Evolutionary conservation across 2,113 vertebrate genomes (phyloP).

Genomic region (Chaenogobius annularis): DNA sequence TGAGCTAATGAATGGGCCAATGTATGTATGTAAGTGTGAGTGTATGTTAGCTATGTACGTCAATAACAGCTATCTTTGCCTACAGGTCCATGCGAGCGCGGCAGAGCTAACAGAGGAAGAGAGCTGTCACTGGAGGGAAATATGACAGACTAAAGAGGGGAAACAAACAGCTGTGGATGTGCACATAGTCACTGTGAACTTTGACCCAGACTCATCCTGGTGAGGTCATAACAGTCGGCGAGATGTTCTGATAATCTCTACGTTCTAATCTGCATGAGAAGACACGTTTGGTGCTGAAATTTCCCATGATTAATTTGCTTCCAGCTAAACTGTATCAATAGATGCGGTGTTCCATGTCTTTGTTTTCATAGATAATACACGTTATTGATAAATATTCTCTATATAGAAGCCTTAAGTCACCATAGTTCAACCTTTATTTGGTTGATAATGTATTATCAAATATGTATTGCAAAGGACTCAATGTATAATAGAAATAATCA

Average conservation of each 20-base stretch:
- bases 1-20: conserved; percentile 42
- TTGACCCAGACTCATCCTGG: conserved; percentile 30
- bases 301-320: not conserved
- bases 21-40: conserved; percentile 30
- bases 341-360: no score
- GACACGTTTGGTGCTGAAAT: not conserved
- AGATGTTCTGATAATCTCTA: not conserved
- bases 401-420: no score
- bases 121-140: conserved; percentile 39
- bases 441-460: no score
- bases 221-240: conserved; percentile 1
- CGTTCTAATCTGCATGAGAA: not conserved
- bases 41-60: conserved; percentile 25
- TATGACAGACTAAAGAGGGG: conserved; percentile 31
- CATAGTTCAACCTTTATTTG: no score
- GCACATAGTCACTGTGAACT: conserved; percentile 19
- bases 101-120: conserved; percentile 23
- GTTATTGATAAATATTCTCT: no score
- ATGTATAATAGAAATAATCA: no score
- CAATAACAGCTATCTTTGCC: conserved; percentile 38
- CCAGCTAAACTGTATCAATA: not conserved
- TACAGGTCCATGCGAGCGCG: not conserved
- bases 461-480: no score
- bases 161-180: conserved; percentile 31
- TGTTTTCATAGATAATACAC: no score